phyloP scores from a whole-genome alignment of 2,113 vertebrate genomes.

The Sylvietta virens region DNA sequence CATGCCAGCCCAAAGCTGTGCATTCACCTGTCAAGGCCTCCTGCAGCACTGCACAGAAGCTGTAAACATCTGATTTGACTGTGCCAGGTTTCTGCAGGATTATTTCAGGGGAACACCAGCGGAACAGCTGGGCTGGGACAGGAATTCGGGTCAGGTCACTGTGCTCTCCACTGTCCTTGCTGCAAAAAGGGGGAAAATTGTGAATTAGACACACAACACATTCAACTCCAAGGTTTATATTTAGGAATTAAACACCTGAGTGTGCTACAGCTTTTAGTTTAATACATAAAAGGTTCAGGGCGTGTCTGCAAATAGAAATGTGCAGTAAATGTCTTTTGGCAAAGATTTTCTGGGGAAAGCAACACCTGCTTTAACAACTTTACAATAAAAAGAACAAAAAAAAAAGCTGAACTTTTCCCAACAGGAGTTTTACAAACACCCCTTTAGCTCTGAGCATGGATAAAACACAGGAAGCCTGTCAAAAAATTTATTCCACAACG shows the following conservation, averaged over 20 bases:
- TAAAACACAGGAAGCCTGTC: neutral
- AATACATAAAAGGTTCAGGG: neutral
- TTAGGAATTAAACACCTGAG: neutral
- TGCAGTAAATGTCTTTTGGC: neutral
- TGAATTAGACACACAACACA: neutral
- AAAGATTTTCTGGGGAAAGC: neutral
- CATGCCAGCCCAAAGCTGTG: neutral
- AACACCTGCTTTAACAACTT: neutral
- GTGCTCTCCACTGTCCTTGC: constrained; percentile 58
- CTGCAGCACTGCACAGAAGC: constrained; percentile 75
- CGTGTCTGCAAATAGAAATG: neutral
- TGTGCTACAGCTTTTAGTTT: neutral
- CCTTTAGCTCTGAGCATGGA: neutral
- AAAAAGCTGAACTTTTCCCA: neutral
- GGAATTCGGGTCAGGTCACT: constrained; percentile 67
- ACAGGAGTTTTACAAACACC: neutral
- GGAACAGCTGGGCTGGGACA: constrained; percentile 71
- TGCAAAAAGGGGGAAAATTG: neutral
- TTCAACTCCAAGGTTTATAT: neutral
- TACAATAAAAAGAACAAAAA: neutral
- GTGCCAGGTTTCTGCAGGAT: constrained; percentile 61
- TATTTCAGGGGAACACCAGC: constrained; percentile 77
- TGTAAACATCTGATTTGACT: constrained; percentile 69
- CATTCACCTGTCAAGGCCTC: constrained; percentile 75
- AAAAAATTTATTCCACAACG: neutral